These are phyloP conservation scores for Theristicus caerulescens DNA, from an alignment of 2,113 vertebrate species.

Conservation along the genomic window DNA sequence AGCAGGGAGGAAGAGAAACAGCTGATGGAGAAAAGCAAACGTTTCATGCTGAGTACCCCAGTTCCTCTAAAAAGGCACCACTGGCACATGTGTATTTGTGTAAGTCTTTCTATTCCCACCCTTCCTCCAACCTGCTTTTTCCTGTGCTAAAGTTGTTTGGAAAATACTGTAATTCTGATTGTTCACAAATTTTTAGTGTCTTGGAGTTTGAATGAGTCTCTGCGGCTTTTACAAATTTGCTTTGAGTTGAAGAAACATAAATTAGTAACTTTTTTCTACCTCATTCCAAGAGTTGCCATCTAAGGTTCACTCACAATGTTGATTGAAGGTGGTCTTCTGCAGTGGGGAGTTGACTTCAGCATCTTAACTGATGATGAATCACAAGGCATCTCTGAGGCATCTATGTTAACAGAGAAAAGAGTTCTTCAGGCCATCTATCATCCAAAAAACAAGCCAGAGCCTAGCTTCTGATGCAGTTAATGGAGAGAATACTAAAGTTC, in stretches of 20 bases:
- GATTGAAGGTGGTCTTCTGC: neutral
- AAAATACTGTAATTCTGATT: neutral
- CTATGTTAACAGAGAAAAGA: neutral
- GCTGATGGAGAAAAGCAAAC: neutral
- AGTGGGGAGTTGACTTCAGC: neutral
- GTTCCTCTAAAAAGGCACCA: neutral
- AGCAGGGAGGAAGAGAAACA: slow-evolving; percentile 8
- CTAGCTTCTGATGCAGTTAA: neutral
- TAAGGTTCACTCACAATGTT: neutral
- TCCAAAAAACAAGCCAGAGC: neutral
- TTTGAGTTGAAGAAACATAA: neutral
- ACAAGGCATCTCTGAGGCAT: neutral
- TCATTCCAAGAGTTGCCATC: neutral
- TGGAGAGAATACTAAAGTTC: neutral
- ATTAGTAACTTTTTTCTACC: neutral
- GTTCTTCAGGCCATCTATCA: neutral
- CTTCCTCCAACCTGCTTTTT: neutral
- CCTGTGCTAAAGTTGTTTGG: neutral
- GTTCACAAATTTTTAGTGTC: neutral
- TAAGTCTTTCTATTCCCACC: neutral
- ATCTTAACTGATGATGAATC: neutral
- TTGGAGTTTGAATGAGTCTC: neutral
- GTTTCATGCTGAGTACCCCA: fast-evolving
- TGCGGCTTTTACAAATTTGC: neutral
- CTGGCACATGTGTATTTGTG: neutral